phyloP scores from a whole-genome alignment of 2,888 invertebrate species.

The Gisinianus flammeolus region DNA sequence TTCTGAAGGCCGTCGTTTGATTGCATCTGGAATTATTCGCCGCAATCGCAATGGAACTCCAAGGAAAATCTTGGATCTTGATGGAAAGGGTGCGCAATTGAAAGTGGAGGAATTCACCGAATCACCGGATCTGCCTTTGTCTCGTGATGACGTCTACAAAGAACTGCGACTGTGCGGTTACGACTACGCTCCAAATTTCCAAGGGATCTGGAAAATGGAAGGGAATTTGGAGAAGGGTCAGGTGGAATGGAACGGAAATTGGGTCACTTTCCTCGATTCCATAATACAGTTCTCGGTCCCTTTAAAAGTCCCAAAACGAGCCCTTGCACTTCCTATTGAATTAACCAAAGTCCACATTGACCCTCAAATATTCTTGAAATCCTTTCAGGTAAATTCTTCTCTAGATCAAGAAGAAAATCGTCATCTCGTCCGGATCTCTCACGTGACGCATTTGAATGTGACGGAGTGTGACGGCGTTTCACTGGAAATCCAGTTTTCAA shows the following conservation, averaged over 20 bases:
- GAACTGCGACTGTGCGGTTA: conserved; percentile 61
- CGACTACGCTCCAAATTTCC: conserved; percentile 61
- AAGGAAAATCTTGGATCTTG: conserved; percentile 36
- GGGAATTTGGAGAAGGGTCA: conserved; percentile 60
- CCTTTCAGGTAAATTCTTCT: conserved; percentile 58
- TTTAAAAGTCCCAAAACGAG: conserved; percentile 72
- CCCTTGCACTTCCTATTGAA: conserved; percentile 76
- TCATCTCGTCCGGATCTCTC: conserved; percentile 64
- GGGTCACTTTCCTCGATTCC: conserved; percentile 87
- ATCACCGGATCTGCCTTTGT: conserved; percentile 31
- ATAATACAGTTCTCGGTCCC: conserved; percentile 84
- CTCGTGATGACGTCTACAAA: conserved; percentile 60
- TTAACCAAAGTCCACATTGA: conserved; percentile 75
- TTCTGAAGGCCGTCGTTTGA: conserved; percentile 61
- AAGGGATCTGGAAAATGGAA: conserved; percentile 62
- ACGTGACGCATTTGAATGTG: conserved; percentile 68
- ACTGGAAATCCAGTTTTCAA: conserved; percentile 76
- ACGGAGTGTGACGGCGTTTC: conserved; percentile 82
- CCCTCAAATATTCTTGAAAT: conserved; percentile 61
- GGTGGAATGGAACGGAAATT: conserved; percentile 77
- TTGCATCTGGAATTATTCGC: conserved; percentile 61
- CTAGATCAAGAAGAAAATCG: conserved; percentile 58
- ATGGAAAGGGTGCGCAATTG: background rate
- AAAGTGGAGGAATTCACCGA: conserved; percentile 1
- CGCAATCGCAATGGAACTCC: conserved; percentile 33